Base-by-base conservation (phyloP, 2,797 vertebrate species). In the Ibycter americanus region DNA sequence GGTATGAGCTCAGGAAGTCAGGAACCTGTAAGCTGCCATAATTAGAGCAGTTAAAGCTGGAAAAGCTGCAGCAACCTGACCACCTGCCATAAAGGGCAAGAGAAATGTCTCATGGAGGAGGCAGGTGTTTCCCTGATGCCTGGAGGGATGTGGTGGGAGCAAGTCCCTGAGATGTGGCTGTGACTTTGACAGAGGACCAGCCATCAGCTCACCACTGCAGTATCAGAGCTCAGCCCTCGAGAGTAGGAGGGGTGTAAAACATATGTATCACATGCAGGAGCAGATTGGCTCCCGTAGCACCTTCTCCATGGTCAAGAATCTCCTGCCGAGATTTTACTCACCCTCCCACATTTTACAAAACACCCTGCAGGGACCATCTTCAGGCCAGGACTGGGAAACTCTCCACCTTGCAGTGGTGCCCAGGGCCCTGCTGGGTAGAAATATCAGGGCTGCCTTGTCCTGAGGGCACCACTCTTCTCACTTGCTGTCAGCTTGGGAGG, bases 51-150 rank as follows among this genome's bases (percentile, higher is more conserved):
- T 34, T 82, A 86, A 90, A 66, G 70, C 34, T 32, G 40, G 40
- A 21, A 91, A 66, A 91, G 86, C 95, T 87, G 47, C 77, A 81
- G n/a, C 79, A 93, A 49, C 31, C 56, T 96, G 65, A 52, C 52
- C 77, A 78, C 65, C 52, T 74, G 65, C 18, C 44, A 40, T 40
- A 70, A 83, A 83, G 36, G 55, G 17, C 49, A 76, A 63, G 78
- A 89, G n/a, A 79, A 79, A 55, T 15, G 52, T 55, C 51, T 59
- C 34, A 25, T 0, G 3, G 21, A 76, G 31, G 23, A 90, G 44
- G 17, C 34, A 90, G 25, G 6, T 4, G 56, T 74, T 58, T 16
- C 31, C 63, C 38, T 61, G 74, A 22, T 87, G 44, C 70, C 70
- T 44, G 23, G 17, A 58, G 44, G 12, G 38, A 32, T 9, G 6